Percentiles rank a stretch among this genome's conserved stretches.
Evolutionary conservation across 2,797 vertebrate genomes (phyloP).

Genomic region (Poecilia picta): DNA sequence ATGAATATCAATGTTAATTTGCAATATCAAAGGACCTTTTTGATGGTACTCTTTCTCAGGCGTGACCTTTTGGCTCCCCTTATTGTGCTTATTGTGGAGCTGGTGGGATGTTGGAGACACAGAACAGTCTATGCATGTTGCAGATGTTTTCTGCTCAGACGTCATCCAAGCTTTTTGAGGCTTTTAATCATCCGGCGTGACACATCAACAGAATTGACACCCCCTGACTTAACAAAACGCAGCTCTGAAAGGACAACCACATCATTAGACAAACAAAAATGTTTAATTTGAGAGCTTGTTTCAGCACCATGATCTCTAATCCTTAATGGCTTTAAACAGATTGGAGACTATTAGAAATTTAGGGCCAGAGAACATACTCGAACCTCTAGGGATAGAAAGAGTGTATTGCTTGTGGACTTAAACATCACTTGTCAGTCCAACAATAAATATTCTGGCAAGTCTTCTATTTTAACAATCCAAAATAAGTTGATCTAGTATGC

Average conservation of each 20-base stretch:
- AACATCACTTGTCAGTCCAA: background rate
- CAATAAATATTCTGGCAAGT: background rate
- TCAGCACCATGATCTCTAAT: background rate
- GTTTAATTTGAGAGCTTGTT: slow-evolving; percentile 1
- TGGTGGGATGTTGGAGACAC: slow-evolving; percentile 38
- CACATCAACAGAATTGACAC: slow-evolving; percentile 19
- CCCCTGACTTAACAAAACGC: slow-evolving; percentile 12
- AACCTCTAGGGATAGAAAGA: background rate
- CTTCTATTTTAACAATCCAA: no score
- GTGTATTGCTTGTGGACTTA: background rate
- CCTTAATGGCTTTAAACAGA: slow-evolving; percentile 5
- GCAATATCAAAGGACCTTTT: slow-evolving; percentile 63
- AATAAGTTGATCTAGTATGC: no score
- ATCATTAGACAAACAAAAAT: slow-evolving; percentile 3
- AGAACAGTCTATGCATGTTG: slow-evolving; percentile 23
- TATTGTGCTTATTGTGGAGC: slow-evolving; percentile 48
- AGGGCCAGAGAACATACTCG: background rate
- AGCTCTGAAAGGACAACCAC: slow-evolving; percentile 4
- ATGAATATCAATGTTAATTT: slow-evolving; percentile 74
- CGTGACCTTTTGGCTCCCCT: slow-evolving; percentile 58
- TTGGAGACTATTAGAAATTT: slow-evolving; percentile 1
- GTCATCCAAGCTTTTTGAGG: slow-evolving; percentile 42
- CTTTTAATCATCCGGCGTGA: slow-evolving; percentile 22
- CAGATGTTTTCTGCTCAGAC: slow-evolving; percentile 42
- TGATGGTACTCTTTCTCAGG: slow-evolving; percentile 63